Percentiles rank a stretch among this genome's conserved stretches.
phyloP scores from a whole-genome alignment of 2,113 vertebrate genomes.

The Menidia beryllina region DNA sequence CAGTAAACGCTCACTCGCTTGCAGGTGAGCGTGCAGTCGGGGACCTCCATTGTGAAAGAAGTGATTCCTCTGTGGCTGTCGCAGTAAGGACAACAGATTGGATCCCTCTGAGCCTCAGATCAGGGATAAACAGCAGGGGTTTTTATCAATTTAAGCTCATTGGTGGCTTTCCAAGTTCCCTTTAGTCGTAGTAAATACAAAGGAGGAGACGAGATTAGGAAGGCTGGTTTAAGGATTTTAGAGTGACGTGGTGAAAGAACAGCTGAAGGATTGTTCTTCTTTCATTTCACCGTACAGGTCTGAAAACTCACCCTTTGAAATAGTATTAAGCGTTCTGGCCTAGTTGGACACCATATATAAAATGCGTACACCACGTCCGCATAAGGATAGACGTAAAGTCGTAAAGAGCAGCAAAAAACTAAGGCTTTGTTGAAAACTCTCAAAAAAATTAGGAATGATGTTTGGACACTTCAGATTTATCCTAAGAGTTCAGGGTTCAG shows the following conservation, averaged over 20 bases:
- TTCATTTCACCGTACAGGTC: neutral
- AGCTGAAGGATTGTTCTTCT: neutral
- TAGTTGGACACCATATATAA: no score
- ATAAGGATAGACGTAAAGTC: no score
- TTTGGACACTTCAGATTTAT: no score
- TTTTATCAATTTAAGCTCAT: slow-evolving; percentile 42
- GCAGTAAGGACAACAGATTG: neutral
- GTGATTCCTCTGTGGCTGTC: slow-evolving; percentile 1
- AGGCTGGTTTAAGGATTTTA: slow-evolving; percentile 66
- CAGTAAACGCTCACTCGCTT: neutral
- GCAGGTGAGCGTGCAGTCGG: neutral
- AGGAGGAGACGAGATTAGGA: slow-evolving; percentile 41
- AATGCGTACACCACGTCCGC: no score
- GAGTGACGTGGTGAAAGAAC: slow-evolving; percentile 6
- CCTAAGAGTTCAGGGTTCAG: neutral
- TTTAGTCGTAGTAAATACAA: slow-evolving; percentile 57
- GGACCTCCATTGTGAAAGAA: neutral
- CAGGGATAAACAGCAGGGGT: slow-evolving; percentile 19
- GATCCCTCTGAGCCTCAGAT: slow-evolving; percentile 6
- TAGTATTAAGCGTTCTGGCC: no score
- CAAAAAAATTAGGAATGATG: no score
- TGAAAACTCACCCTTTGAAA: no score
- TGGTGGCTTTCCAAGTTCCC: slow-evolving; percentile 53
- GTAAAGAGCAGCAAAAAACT: no score
- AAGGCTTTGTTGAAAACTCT: no score